Base-by-base conservation (phyloP, 2,797 vertebrate species). In the Potorous gilbertii region DNA sequence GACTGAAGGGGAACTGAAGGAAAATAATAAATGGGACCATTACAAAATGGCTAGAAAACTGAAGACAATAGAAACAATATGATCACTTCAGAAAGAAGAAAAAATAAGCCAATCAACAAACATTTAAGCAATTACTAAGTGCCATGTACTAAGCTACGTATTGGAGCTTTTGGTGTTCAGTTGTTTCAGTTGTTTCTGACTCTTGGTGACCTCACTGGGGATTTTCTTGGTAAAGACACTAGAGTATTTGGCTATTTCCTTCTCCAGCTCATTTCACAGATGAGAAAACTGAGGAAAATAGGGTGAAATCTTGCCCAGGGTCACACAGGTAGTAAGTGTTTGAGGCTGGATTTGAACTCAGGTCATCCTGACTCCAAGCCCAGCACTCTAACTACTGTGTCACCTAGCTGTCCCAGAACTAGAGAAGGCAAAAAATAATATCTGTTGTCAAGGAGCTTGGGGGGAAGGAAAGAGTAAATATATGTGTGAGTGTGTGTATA, bases 1-100 rank as follows among this genome's bases (percentile, higher is more conserved):
- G 50, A 56, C 46, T 54, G 54, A 59, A 55, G n/a, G 34, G 55
- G 55, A 56, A 59, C 55, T 16, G 74, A 90, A 91, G 62, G 87
- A 87, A 81, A 46, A 21, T 46, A 55, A 91, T n/a, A 93, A 66
- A 92, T 34, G 40, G 87, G 90, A 59, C 56, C n/a, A 92, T 95
- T 87, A 54, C 11, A n/a, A 5, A 14, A 21, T 89, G 14, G 29
- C 46, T 55, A 66, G 55, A 0, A 1, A 52, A 34, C 46, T 93
- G 92, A 95, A 91, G 93, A 55, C 93, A 54, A 46, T 50, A 3
- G 56, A 31, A 10, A 2, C 11, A n/a, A 91, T 31, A 94, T 55
- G 56, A 55, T 27, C 54, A 1, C 87, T 52, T 54, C 0, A 46
- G 31, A 54, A 92, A 81, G 16, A 94, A 6, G 92, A 90, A 91